Evolutionary conservation across 2,888 invertebrate species (phyloP), one percentile per base, ranked within the genome.

Genomic region (Drosophila bunnanda): DNA sequence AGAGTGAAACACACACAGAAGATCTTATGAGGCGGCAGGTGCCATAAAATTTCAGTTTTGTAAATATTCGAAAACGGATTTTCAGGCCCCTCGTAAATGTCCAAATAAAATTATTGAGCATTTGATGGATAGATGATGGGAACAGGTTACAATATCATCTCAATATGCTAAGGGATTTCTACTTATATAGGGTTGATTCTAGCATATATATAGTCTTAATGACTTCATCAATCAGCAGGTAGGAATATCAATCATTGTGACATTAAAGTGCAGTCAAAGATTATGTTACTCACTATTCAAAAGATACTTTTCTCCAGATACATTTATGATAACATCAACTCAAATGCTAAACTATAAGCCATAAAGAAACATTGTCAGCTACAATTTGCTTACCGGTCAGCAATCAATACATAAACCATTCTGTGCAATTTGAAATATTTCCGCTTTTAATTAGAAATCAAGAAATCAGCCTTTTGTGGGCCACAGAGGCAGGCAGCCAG

Each of bases 11-110:
- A n/a, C n/a, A n/a, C n/a, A n/a, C n/a, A 32, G 43, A 30, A 44
- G 60, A 60, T 55, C 43, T 50, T 71, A 55, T 30, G 67, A 67
- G 48, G 67, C 55, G 67, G 72, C 74, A 73, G 72, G 72, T 73
- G 72, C 64, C 74, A 74, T 73, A 73, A 73, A 73, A 12, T 64
- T 25, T 46, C 17, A 15, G 39, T 36, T 55, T 30, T 13, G 41
- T 22, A 46, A 58, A 46, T 22, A 44, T 64, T 48, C 15, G 62
- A 38, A 64, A 65, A 39, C 46, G n/a, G 12, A 22, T 25, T 22
- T 25, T 9, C 25, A 25, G 4, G 6, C 7, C 25, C 34, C 62
- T 71, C 71, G 56, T 72, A 72, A 72, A 70, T 55, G 70, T 59
- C 59, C 30, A 30, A 44, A 32, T 25, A 9, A 48, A 65, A 65